These are phyloP conservation scores for Coracopsis vasa DNA, from an alignment of 2,113 vertebrate genomes.

Conservation along the genomic window DNA sequence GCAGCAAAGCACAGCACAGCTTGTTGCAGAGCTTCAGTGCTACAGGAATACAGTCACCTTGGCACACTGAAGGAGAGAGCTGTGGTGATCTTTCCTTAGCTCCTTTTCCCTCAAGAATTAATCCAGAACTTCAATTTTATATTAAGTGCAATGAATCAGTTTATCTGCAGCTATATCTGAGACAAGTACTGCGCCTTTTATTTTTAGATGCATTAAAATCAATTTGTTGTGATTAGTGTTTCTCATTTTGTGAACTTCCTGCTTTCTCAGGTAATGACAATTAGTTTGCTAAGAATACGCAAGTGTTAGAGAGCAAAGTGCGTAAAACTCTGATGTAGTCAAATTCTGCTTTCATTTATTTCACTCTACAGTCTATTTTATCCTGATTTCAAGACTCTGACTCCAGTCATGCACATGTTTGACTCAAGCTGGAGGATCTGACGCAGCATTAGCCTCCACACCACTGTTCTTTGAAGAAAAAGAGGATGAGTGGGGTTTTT, in stretches of 20 bases:
- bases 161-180: not conserved
- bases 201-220: slow-evolving; percentile 51
- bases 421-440: not conserved
- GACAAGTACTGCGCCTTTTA: not conserved
- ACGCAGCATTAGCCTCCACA: not conserved
- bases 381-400: not conserved
- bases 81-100: not conserved
- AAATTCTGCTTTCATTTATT: not conserved
- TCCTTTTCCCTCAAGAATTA: not conserved
- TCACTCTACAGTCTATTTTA: not conserved
- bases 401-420: not conserved
- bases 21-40: not conserved
- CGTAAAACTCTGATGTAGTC: not conserved
- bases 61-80: not conserved
- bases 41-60: not conserved
- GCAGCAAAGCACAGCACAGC: not conserved
- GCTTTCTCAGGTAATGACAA: not conserved
- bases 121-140: not conserved
- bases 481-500: not conserved
- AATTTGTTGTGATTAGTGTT: slow-evolving; percentile 28
- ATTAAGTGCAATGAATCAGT: slow-evolving; percentile 19
- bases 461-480: not conserved
- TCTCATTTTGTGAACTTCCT: slow-evolving; percentile 42
- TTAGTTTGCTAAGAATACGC: slow-evolving; percentile 36
- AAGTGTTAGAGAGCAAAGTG: not conserved